Evolutionary conservation across 2,113 vertebrate genomes (phyloP).

Genomic region (Corythornis madagascariensis): DNA sequence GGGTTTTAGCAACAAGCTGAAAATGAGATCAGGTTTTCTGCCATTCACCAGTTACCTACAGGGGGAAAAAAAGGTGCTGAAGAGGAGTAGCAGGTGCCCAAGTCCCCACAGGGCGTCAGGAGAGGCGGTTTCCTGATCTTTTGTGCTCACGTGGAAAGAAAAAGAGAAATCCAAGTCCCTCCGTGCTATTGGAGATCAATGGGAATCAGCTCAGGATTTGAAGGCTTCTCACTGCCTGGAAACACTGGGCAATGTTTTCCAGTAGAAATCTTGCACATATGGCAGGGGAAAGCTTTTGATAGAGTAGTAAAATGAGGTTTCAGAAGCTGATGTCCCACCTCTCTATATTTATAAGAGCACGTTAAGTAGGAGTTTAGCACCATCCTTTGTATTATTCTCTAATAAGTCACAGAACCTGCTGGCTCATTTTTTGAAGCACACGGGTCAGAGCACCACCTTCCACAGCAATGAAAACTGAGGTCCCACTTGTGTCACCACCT

Average conservation of each 20-base stretch:
- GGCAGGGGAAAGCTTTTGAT: slow-evolving; percentile 33
- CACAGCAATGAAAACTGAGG: not conserved
- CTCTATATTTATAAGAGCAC: slow-evolving; percentile 38
- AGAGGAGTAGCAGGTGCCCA: not conserved
- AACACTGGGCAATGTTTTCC: slow-evolving; percentile 2
- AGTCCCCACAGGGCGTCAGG: not conserved
- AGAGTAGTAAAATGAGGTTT: slow-evolving; percentile 21
- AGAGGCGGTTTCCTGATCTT: not conserved
- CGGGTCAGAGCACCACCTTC: not conserved
- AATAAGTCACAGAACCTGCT: not conserved
- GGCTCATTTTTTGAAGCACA: not conserved
- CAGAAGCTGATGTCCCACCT: not conserved
- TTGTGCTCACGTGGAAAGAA: not conserved
- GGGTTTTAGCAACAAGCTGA: slow-evolving; percentile 22
- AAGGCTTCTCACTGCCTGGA: not conserved
- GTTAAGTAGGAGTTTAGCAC: not conserved
- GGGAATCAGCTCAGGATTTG: not conserved
- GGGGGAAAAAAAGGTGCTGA: not conserved
- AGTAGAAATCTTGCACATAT: slow-evolving; percentile 22
- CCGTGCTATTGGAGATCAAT: not conserved
- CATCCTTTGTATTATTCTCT: not conserved
- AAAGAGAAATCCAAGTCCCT: not conserved
- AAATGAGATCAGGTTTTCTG: slow-evolving; percentile 36
- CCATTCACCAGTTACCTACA: not conserved
- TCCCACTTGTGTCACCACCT: not conserved